Evolutionary conservation across 2,888 invertebrate genomes (phyloP), one percentile per base, ranked within the genome.

Genomic region (Gonocerus acuteangulatus): DNA sequence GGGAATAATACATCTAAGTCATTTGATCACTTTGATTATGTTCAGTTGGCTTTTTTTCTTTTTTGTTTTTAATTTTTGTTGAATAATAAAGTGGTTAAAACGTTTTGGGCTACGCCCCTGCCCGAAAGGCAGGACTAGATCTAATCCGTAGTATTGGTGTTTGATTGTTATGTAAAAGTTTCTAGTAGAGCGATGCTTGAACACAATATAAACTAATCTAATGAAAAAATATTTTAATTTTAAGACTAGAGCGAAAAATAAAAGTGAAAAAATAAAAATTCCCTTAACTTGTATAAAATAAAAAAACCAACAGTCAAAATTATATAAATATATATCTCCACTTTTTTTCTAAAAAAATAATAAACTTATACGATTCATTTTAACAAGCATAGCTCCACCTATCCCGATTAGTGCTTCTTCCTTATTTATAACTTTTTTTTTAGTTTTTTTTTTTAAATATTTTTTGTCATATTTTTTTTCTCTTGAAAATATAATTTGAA

Each of bases 21-120:
- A 34, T 48, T 57, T 57, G 13, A 39, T n/a, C 48, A 49, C 58
- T 51, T 65, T 65, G 65, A 65, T 65, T 65, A 65, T 65, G 65
- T 62, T 65, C 36, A 60, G 56, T 64, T 64, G 64, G 62, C 48
- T 60, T 57, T 60, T 47, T 52, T 52, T 52, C 13, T 32, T 32
- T 45, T 57, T 42, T 39, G 39, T 32, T 56, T 54, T 59, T 60
- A 45, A 9, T 48, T 15, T 44, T 27, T 27, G 19, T 19, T 15
- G 18, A 36, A 51, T 42, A 22, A 15, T 11, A 44, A 23, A 22
- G 22, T 13, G n/a, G 44, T 16, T 9, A 58, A 58, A 47, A 15
- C 19, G n/a, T n/a, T 44, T 21, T 22, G 48, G 59, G 48, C 42
- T 16, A 15, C 19, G 11, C 13, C 39, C 21, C 59, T 57, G 34